These are phyloP conservation scores for Griposia aprilina DNA, from an alignment of 2,888 invertebrate species.

Conservation along the genomic window DNA sequence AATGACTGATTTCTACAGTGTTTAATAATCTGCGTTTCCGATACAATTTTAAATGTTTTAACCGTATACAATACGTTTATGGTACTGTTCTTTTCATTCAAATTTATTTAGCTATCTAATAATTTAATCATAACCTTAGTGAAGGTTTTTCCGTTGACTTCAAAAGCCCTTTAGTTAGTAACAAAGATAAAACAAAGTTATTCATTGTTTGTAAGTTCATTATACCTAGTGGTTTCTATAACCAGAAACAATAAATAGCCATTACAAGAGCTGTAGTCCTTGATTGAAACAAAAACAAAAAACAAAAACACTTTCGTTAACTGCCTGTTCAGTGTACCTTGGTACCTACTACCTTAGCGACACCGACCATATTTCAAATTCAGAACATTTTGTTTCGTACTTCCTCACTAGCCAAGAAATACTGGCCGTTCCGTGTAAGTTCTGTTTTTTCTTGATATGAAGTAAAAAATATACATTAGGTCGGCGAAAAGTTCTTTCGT, in stretches of 20 bases:
- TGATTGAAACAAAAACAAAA: slow-evolving; percentile 1
- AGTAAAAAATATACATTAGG: background rate
- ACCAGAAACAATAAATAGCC: slow-evolving; percentile 15
- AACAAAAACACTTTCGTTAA: background rate
- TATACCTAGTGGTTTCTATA: background rate
- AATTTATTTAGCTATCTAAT: slow-evolving; percentile 4
- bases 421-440: background rate
- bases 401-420: slow-evolving; percentile 8
- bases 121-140: background rate
- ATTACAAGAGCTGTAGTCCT: background rate
- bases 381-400: slow-evolving; percentile 13
- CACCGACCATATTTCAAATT: slow-evolving; percentile 9
- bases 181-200: slow-evolving; percentile 6
- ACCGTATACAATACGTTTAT: background rate
- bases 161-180: background rate
- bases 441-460: slow-evolving; percentile 5
- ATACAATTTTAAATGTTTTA: background rate
- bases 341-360: background rate
- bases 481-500: too few species aligned
- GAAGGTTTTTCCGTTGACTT: slow-evolving; percentile 21
- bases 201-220: background rate
- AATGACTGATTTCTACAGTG: background rate
- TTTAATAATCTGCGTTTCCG: background rate
- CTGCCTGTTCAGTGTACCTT: background rate
- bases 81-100: background rate